phyloP scores from a whole-genome alignment of 2,797 vertebrate genomes.

The Semotilus atromaculatus region DNA sequence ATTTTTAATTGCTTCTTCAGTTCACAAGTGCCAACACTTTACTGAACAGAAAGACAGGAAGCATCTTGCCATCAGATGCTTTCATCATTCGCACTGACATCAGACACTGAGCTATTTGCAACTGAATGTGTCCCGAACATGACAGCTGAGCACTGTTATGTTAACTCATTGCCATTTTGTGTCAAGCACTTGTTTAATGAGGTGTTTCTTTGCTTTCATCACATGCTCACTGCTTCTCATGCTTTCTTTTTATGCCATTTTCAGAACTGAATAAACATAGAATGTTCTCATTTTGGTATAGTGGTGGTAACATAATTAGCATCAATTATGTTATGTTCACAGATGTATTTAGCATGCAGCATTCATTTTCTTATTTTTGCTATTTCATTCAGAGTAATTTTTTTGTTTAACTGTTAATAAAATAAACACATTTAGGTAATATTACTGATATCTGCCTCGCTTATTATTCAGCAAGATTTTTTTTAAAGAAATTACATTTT shows the following conservation, averaged over 20 bases:
- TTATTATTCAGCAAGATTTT: background rate
- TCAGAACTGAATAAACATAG: constrained; percentile 5
- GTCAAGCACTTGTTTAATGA: constrained; percentile 46
- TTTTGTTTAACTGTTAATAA: background rate
- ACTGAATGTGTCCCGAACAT: constrained; percentile 34
- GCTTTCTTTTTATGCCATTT: constrained; percentile 31
- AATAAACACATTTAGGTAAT: background rate
- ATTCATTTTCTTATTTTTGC: background rate
- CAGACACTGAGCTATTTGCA: constrained; percentile 47
- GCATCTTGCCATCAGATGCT: constrained; percentile 37
- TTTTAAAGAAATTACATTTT: accelerated
- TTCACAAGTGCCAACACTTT: constrained; percentile 15
- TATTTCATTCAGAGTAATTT: background rate
- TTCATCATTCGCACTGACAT: constrained; percentile 39
- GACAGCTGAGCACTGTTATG: constrained; percentile 44
- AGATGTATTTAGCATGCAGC: constrained; percentile 23
- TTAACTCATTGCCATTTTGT: constrained; percentile 45
- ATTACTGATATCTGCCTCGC: background rate
- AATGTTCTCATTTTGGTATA: constrained; percentile 2
- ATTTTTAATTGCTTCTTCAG: constrained; percentile 1
- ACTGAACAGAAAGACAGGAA: constrained; percentile 39
- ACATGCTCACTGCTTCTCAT: constrained; percentile 31
- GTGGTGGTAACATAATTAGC: constrained; percentile 19
- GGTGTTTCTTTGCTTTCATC: constrained; percentile 11
- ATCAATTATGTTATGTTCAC: constrained; percentile 26